These are phyloP conservation scores for Periphyllus acericola DNA, from an alignment of 2,888 invertebrate genomes.

Conservation along the genomic window DNA sequence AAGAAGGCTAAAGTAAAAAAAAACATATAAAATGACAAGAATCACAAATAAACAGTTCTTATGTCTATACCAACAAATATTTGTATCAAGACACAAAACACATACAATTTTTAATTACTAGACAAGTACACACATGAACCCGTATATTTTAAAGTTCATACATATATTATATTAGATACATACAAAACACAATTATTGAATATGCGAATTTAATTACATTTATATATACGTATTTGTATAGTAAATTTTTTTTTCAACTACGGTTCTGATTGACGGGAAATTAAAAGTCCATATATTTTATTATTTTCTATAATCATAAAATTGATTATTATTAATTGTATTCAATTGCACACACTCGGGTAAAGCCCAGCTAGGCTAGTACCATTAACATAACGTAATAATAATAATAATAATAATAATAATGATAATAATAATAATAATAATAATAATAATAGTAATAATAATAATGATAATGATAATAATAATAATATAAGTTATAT, in stretches of 20 bases:
- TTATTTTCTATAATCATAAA: not conserved
- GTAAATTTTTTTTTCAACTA: not conserved
- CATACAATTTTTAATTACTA: not conserved
- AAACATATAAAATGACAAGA: conserved; percentile 41
- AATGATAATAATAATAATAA: conserved; percentile 26
- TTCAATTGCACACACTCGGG: conserved; percentile 52
- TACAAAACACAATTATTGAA: not conserved
- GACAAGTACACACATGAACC: conserved; percentile 38
- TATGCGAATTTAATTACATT: conserved; percentile 34
- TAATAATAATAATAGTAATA: conserved; percentile 19
- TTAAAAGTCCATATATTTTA: not conserved
- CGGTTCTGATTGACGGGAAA: not conserved
- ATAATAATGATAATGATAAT: conserved; percentile 27
- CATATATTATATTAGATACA: not conserved
- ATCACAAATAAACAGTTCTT: conserved; percentile 41
- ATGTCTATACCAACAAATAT: conserved; percentile 44
- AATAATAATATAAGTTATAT: conserved; percentile 28
- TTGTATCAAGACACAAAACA: conserved; percentile 47
- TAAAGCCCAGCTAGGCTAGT: conserved; percentile 38
- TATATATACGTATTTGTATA: conserved; percentile 6
- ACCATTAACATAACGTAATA: conserved; percentile 46
- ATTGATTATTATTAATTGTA: conserved; percentile 29
- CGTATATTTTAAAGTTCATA: conserved; percentile 38
- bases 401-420: conserved; percentile 10
- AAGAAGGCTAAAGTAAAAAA: not conserved